Conservation (phyloP, 2,888 invertebrate species). For the Pseudolycoriella hygida region DNA sequence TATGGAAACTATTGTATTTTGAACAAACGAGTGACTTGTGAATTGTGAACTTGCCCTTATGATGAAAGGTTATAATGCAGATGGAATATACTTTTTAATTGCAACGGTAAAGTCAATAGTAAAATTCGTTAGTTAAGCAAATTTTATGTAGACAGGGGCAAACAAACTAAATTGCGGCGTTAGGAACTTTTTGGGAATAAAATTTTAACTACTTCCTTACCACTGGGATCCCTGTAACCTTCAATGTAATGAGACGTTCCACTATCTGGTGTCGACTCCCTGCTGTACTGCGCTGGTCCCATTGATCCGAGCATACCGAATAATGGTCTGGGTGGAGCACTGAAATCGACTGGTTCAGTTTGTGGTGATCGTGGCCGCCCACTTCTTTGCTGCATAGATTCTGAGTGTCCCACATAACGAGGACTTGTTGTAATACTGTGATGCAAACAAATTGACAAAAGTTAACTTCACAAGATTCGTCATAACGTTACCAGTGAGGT, state of each 20-base stretch:
- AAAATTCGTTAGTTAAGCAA: no score
- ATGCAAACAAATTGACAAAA: slow-evolving; percentile 7
- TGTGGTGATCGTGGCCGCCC: slow-evolving; percentile 42
- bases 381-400: slow-evolving; percentile 32
- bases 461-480: not conserved
- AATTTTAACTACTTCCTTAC: no score
- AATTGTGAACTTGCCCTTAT: no score
- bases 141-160: no score
- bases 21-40: no score
- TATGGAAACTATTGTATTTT: not conserved
- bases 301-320: slow-evolving; percentile 37
- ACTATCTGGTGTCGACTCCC: slow-evolving; percentile 78
- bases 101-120: no score
- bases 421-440: slow-evolving; percentile 37
- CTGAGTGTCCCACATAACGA: slow-evolving; percentile 34
- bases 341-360: slow-evolving; percentile 51
- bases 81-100: no score
- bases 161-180: no score
- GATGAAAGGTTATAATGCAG: no score
- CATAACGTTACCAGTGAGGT: slow-evolving; percentile 51
- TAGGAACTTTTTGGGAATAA: no score
- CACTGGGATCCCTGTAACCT: slow-evolving; percentile 69
- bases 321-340: slow-evolving; percentile 44
- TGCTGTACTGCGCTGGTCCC: slow-evolving; percentile 42
- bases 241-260: slow-evolving; percentile 80